Base-by-base conservation (phyloP, 2,113 vertebrate genomes). In the Sigmodon hispidus region DNA sequence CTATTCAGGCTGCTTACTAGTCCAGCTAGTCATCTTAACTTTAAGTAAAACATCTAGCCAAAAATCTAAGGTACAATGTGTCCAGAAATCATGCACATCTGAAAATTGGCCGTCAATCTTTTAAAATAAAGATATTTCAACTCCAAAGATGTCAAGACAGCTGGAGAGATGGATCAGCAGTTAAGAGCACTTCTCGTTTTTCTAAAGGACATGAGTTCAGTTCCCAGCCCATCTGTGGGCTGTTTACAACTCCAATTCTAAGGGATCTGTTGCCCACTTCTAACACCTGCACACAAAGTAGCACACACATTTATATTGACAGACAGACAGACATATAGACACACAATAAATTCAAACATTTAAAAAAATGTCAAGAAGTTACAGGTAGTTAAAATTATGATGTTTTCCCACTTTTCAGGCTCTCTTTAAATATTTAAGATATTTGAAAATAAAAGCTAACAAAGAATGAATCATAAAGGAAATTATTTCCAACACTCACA, bases 401-500 rank as follows among this genome's bases (percentile, higher is more conserved):
- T 90, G 6, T 70, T 96, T 96, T 91, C 8, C 55, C 24, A 95
- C 36, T 55, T 77, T 88, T 93, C 24, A 77, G 86, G 72, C 15
- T 61, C 70, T 84, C 24, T 87, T 7, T 43, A 63, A n/a, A 72
- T 88, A 69, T 69, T 91, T 81, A 95, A 48, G 48, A 57, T 31
- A n/a, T 69, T 94, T 84, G 50, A 75, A 95, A 94, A 94, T 79
- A 95, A 90, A 93, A 34, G 40, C 90, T 77, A 79, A 59, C 57
- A 90, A 91, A 90, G 52, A 91, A 70, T 70, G 16, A 95, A 76
- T 8, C 9, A 61, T 40, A 90, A 89, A 55, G 13, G 21, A 85
- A 87, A n/a, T 36, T 70, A n/a, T n/a, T 73, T 5, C 29, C 31
- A 90, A 55, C 4, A 92, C 11, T 57, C 87, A 31, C 7, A 24